Evolutionary conservation across 2,888 invertebrate species (phyloP).

Genomic region (Allolobophora icterica): DNA sequence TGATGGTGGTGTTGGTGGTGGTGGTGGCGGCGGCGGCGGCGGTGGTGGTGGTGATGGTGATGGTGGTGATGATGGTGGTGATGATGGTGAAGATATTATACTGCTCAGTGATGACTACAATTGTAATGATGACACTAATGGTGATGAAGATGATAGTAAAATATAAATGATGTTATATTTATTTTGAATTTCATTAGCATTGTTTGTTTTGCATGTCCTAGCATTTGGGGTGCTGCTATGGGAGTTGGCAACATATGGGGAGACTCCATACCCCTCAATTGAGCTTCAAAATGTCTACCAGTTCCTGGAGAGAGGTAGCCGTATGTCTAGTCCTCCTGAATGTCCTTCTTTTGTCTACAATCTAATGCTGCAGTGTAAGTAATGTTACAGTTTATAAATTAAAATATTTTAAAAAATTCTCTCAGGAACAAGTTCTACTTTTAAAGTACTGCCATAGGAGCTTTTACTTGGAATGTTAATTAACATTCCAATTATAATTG

Average conservation of each 20-base stretch:
- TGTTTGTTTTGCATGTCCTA: constrained; percentile 61
- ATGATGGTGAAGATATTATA: not conserved
- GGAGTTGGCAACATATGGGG: constrained; percentile 98
- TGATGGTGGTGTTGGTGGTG: not conserved
- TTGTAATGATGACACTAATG: not conserved
- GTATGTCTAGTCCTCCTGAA: constrained; percentile 97
- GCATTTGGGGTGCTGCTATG: constrained; percentile 96
- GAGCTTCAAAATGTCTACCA: constrained; percentile 98
- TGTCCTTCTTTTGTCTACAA: constrained; percentile 96
- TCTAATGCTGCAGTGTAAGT: constrained; percentile 85
- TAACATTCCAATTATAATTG: not conserved
- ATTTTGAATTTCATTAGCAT: not conserved
- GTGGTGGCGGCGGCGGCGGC: not conserved
- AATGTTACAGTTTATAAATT: not conserved
- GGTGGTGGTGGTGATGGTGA: not conserved
- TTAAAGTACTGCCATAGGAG: not conserved
- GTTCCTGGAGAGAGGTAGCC: constrained; percentile 86
- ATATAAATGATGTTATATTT: not conserved
- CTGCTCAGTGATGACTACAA: not conserved
- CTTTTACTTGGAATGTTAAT: not conserved
- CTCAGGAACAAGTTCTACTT: not conserved
- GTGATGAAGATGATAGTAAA: not conserved
- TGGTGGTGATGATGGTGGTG: not conserved
- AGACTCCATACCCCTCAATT: constrained; percentile 98
- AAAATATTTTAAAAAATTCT: not conserved